A percentile compares a stretch with the other conserved stretches of the same genome.
Evolutionary conservation across 2,113 vertebrate genomes (phyloP).

Genomic region (Cyanoderma ruficeps): DNA sequence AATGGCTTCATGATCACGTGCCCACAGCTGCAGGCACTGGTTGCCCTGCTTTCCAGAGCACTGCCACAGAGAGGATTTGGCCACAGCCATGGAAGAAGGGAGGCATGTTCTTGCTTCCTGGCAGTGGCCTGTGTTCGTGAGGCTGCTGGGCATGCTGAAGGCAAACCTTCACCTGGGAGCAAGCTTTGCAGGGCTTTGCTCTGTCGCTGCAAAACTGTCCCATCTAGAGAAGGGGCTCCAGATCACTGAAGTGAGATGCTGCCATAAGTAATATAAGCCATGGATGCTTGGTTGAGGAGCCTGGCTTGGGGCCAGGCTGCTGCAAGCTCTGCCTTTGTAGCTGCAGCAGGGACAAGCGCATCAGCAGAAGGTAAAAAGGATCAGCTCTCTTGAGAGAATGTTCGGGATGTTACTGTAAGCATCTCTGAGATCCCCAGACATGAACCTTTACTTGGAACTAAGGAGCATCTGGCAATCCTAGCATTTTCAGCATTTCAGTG

Average conservation of each 20-base stretch:
- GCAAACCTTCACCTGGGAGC: neutral
- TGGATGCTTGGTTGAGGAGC: neutral
- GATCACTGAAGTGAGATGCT: neutral
- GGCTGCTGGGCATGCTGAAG: accelerated
- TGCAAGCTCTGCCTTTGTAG: neutral
- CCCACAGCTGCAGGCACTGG: neutral
- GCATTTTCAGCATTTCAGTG: neutral
- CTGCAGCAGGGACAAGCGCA: neutral
- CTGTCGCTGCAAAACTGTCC: neutral
- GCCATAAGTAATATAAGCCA: neutral
- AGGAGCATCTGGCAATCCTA: neutral
- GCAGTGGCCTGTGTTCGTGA: neutral
- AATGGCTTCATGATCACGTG: neutral
- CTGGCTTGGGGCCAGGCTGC: neutral
- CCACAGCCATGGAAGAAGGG: neutral
- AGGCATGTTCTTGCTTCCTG: neutral
- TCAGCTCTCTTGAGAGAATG: neutral
- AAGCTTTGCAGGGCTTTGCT: neutral
- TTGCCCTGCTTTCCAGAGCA: constrained; percentile 17
- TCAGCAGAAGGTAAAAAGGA: neutral
- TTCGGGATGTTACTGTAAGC: neutral
- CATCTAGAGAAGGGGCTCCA: neutral
- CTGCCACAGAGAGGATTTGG: accelerated
- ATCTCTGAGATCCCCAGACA: neutral
- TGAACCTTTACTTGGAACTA: neutral